These are phyloP conservation scores for Agrypnus murinus DNA, from an alignment of 2,888 invertebrate genomes.

Conservation along the genomic window DNA sequence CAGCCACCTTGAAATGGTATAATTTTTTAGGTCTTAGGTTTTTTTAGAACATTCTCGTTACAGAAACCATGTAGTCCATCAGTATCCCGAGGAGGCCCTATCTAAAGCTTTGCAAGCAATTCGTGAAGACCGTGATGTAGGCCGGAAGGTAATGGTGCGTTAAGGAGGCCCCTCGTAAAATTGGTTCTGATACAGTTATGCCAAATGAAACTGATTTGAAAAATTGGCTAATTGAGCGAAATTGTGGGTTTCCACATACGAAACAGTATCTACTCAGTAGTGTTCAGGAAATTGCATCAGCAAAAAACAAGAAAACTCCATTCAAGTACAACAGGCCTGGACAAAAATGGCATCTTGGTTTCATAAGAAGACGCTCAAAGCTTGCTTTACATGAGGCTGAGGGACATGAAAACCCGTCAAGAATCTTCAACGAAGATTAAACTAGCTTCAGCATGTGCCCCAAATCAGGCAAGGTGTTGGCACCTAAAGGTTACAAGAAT, in stretches of 20 bases:
- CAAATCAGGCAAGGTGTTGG: constrained; percentile 60
- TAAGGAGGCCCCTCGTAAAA: too few species aligned
- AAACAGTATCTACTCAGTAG: too few species aligned
- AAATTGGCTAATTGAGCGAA: too few species aligned
- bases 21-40: constrained; percentile 13
- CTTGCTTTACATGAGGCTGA: too few species aligned
- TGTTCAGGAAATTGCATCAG: constrained; percentile 8
- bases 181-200: constrained; percentile 4
- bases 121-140: too few species aligned
- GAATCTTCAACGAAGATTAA: constrained; percentile 65
- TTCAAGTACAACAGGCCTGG: constrained; percentile 23
- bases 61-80: not conserved
- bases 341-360: constrained; percentile 24
- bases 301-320: constrained; percentile 8
- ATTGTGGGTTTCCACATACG: too few species aligned
- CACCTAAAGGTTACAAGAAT: constrained; percentile 50
- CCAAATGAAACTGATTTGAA: not conserved
- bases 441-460: constrained; percentile 63
- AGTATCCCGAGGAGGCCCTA: constrained; percentile 6
- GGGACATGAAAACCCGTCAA: constrained; percentile 54
- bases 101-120: not conserved
- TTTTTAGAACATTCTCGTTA: too few species aligned
- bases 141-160: too few species aligned
- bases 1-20: constrained; percentile 4
- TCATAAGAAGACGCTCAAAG: constrained; percentile 19